Conservation (phyloP, 1,140 invertebrate species). For the Bombus ignitus region DNA sequence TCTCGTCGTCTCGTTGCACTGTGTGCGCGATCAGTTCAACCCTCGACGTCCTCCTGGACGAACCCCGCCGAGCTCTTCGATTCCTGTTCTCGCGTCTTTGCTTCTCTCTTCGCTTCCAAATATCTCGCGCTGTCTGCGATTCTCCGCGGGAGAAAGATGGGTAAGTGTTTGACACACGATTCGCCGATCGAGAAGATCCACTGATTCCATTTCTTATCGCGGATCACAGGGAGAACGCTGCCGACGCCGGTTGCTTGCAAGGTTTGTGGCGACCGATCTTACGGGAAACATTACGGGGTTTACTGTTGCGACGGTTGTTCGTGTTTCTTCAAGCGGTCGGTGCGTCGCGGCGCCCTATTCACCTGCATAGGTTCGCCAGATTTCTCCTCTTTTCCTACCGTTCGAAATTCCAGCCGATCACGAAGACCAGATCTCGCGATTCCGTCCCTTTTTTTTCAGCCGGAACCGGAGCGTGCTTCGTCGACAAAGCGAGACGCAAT, state of each 20-base stretch:
- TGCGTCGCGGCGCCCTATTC: constrained; percentile 88
- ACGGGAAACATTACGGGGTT: constrained; percentile 94
- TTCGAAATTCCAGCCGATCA: not conserved
- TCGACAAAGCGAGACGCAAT: constrained; percentile 92
- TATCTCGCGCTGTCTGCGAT: not conserved
- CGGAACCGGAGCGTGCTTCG: constrained; percentile 88
- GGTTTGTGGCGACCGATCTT: constrained; percentile 93
- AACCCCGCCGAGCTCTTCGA: not conserved
- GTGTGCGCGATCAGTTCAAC: not conserved
- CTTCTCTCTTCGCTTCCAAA: not conserved
- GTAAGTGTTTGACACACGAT: not conserved
- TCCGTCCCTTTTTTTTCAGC: constrained; percentile 3
- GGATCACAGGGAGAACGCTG: constrained; percentile 85
- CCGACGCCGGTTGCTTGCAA: constrained; percentile 87
- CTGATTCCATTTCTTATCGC: not conserved
- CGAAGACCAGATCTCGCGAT: not conserved
- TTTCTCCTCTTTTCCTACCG: not conserved
- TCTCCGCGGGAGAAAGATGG: not conserved
- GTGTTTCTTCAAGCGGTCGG: constrained; percentile 93
- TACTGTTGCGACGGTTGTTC: constrained; percentile 94
- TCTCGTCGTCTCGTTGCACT: not conserved
- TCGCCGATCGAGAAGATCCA: not conserved
- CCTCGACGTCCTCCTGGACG: not conserved
- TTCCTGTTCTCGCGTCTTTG: not conserved
- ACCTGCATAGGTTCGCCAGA: constrained; percentile 85